These are phyloP conservation scores for Drosophila ironensis DNA, from an alignment of 1,140 invertebrate species.

Conservation along the genomic window DNA sequence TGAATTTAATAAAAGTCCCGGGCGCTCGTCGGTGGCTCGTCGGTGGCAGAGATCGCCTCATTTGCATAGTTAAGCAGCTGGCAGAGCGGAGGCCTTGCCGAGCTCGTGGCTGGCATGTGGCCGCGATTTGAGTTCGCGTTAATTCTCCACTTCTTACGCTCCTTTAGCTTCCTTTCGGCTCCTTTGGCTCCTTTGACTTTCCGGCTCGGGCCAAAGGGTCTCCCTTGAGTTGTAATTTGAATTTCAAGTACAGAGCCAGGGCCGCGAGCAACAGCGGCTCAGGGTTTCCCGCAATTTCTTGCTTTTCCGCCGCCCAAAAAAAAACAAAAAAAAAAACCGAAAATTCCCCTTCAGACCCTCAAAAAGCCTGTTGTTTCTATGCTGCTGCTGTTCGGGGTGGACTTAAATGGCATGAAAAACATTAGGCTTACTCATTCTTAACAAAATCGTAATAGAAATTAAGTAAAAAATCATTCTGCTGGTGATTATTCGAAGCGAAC, in stretches of 20 bases:
- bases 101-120: slow-evolving; percentile 13
- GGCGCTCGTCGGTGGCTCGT: background rate
- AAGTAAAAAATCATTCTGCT: slow-evolving; percentile 1
- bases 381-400: slow-evolving; percentile 26
- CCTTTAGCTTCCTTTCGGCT: background rate
- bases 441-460: too few species aligned
- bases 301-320: background rate
- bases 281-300: background rate
- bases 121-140: slow-evolving; percentile 30
- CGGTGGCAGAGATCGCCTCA: slow-evolving; percentile 15
- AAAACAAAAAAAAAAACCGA: background rate
- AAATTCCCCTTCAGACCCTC: background rate
- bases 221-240: slow-evolving; percentile 67
- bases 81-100: background rate
- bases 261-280: slow-evolving; percentile 19
- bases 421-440: too few species aligned
- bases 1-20: slow-evolving; percentile 34
- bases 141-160: slow-evolving; percentile 23
- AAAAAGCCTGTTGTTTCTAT: slow-evolving; percentile 35
- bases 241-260: slow-evolving; percentile 59
- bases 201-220: background rate
- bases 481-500: background rate
- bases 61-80: slow-evolving; percentile 36
- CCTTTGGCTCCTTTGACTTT: slow-evolving; percentile 5
- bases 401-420: background rate